Base-by-base conservation (phyloP, 1,140 invertebrate genomes). In the Phortica variegata region DNA sequence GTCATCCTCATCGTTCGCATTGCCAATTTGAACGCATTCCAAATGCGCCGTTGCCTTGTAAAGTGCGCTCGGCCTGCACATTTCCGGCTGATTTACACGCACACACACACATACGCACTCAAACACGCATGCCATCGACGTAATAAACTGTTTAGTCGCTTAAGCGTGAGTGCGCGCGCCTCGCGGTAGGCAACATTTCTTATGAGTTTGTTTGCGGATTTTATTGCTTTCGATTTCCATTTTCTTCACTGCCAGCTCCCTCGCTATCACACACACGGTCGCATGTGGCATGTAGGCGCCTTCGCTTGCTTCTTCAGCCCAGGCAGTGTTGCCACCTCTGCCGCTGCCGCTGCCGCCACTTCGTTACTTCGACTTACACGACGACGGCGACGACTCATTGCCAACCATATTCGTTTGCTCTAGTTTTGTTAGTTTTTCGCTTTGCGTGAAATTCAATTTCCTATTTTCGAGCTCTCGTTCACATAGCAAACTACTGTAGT, bases 161-260 rank as follows among this genome's bases (percentile, higher is more conserved):
- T 26, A 26, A 26, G n/a, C n/a, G n/a, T n/a, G n/a, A n/a, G n/a
- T n/a, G n/a, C n/a, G n/a, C n/a, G n/a, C 23, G 23, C 23, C 23
- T 5, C 23, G 23, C 10, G 5, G 23, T 26, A 26, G 5, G 23
- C 23, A 26, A 26, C 23, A 26, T 26, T 26, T 5, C 23, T 5
- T 10, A 10, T 26, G 10, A 26, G 5, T 26, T 26, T 5, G 23
- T 26, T 26, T 17, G 7, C 36, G 41, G 47, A 54, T 68, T 68
- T 68, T 68, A 68, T 68, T 68, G 63, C 63, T 68, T 68, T 68
- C 63, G 63, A 68, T 68, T 68, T 68, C 63, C 63, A 63, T 63
- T 68, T 68, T 38, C 18, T 34, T 34, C 32, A 13, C 13, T 34
- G 32, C 32, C 4, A 5, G 6, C 18, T 17, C 56, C 60, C 63